Conservation (phyloP, 1,140 invertebrate genomes). For the Macrobrachium rosenbergii region DNA sequence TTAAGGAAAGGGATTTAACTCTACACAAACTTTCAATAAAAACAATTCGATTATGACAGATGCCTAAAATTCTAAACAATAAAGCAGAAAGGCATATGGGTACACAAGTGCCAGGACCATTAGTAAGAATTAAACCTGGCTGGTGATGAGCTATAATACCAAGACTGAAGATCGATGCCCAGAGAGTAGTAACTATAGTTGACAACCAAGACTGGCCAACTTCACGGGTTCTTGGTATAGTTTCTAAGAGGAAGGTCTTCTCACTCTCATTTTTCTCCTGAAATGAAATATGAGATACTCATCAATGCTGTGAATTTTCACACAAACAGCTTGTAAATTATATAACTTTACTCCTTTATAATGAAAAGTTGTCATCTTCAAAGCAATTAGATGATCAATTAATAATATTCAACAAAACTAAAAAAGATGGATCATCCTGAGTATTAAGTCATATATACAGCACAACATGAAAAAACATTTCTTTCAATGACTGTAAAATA, state of each 20-base stretch:
- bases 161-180: constrained; percentile 79
- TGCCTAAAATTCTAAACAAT: constrained; percentile 75
- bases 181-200: constrained; percentile 83
- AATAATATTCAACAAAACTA: too few species aligned
- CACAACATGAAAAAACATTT: too few species aligned
- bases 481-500: too few species aligned
- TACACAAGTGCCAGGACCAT: constrained; percentile 96
- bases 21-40: constrained; percentile 96
- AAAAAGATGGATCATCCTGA: too few species aligned
- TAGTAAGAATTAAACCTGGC: constrained; percentile 88
- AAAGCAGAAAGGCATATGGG: constrained; percentile 84
- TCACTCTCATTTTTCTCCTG: too few species aligned
- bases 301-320: too few species aligned
- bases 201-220: constrained; percentile 89
- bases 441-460: too few species aligned
- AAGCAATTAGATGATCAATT: too few species aligned
- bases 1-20: constrained; percentile 88
- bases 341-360: too few species aligned
- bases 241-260: constrained; percentile 27
- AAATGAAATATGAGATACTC: too few species aligned
- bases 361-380: too few species aligned
- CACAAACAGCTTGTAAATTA: too few species aligned
- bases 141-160: constrained; percentile 79
- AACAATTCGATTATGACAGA: constrained; percentile 81
- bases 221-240: constrained; percentile 85